Percentiles rank a stretch among this genome's conserved stretches.
Conservation (phyloP, 2,888 invertebrate genomes). For the Caenorhabditis becei region DNA sequence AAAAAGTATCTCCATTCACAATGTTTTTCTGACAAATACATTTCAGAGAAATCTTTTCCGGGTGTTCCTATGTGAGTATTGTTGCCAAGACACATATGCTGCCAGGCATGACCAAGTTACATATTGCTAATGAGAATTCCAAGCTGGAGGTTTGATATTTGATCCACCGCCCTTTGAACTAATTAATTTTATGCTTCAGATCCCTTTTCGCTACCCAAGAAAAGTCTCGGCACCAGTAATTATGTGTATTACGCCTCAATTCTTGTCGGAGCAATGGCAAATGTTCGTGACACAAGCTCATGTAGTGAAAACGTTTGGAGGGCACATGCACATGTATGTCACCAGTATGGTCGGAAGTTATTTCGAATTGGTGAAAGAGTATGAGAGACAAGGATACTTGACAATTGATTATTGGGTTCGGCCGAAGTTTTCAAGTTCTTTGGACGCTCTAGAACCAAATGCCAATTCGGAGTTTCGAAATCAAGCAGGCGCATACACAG, state of each 20-base stretch:
- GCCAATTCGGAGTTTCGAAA: constrained; percentile 62
- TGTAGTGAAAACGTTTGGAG: constrained; percentile 47
- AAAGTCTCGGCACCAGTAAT: constrained; percentile 43
- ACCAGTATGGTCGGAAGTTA: constrained; percentile 58
- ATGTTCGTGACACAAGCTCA: constrained; percentile 36
- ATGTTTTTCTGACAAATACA: not conserved
- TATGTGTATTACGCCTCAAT: constrained; percentile 62
- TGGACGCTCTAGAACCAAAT: constrained; percentile 53
- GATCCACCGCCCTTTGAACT: not conserved
- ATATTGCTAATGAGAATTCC: not conserved
- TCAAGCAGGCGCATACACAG: constrained; percentile 56
- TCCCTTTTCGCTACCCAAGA: constrained; percentile 18
- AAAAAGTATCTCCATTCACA: not conserved
- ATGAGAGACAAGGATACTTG: constrained; percentile 60
- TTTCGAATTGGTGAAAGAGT: constrained; percentile 54
- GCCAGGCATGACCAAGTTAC: constrained; percentile 20
- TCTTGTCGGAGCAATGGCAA: constrained; percentile 65
- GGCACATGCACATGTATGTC: constrained; percentile 59
- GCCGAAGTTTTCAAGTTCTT: constrained; percentile 16
- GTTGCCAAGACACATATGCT: not conserved
- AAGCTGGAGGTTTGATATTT: constrained; percentile 19
- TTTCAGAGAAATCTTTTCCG: not conserved
- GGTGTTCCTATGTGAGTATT: not conserved
- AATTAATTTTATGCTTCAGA: constrained; percentile 23
- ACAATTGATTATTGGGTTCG: constrained; percentile 60